Conservation (phyloP, 2,888 invertebrate genomes). For the Macrosiphum euphorbiae region DNA sequence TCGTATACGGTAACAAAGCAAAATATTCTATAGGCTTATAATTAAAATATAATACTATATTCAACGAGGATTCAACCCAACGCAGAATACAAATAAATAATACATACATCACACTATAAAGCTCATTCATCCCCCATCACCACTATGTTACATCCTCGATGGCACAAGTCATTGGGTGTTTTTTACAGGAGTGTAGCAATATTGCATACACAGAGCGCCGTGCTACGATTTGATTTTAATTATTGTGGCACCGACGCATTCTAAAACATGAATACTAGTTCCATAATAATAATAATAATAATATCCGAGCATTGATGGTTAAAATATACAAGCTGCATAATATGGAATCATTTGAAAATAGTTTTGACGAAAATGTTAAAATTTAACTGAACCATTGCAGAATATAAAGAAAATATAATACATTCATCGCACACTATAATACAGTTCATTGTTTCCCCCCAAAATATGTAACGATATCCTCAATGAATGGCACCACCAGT, state of each 20-base stretch:
- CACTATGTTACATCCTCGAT: background rate
- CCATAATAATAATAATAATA: background rate
- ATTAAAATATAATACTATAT: background rate
- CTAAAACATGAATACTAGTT: background rate
- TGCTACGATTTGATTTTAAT: background rate
- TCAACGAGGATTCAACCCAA: background rate
- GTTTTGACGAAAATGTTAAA: background rate
- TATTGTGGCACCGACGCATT: background rate
- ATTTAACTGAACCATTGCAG: background rate
- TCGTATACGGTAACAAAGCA: background rate
- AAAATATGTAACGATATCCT: no score
- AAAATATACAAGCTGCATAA: background rate
- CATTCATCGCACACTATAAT: no score
- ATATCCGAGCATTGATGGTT: background rate
- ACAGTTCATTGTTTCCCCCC: no score
- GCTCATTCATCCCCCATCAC: background rate
- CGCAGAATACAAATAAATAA: background rate
- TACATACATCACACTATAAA: background rate
- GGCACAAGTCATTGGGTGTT: background rate
- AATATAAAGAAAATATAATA: no score
- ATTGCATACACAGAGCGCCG: background rate
- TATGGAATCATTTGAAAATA: background rate
- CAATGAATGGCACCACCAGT: background rate
- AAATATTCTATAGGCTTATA: background rate
- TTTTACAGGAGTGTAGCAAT: background rate